Base-by-base conservation (phyloP, 2,113 vertebrate genomes). In the Henicopernis longicauda region DNA sequence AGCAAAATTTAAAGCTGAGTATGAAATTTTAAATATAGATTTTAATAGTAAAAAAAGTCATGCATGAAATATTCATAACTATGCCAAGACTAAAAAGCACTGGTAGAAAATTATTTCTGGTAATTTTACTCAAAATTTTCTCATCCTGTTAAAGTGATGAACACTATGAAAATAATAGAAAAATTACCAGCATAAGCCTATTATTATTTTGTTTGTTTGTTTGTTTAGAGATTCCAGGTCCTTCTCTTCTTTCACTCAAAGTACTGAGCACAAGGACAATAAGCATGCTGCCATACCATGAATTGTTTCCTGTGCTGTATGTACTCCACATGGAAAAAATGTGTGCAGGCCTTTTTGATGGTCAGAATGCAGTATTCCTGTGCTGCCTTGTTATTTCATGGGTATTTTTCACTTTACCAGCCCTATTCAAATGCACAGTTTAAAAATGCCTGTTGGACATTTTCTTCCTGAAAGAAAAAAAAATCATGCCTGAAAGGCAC, bases 1-100 rank as follows among this genome's bases (percentile, higher is more conserved):
- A 86, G 25, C 47, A 78, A 88, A 92, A 67, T 81, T 90, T 83
- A 90, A 94, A 85, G 74, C 62, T 52, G 38, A 92, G 27, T 27
- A 81, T 90, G 63, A 93, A 90, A 66, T 83, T 94, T 92, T 90
- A 90, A 95, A 78, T 55, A 77, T 63, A 54, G 66, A 66, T 47
- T 52, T 59, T 69, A 94, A 82, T 20, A 82, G 42, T 67, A 15
- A 89, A 92, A 92, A 90, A 78, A 82, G 7, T 78, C 6, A 16
- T 23, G 27, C 61, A 82, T 89, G 6, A 95, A 95, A 89, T 82
- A 94, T 59, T 78, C 52, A 72, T 86, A 95, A 50, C 66, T 89
- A 42, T 38, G 38, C 62, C 78, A 57, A 82, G 70, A 79, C 40
- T 66, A 85, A 61, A 84, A 91, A 77, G 36, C 40, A 52, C 54